Evolutionary conservation across 1,140 invertebrate genomes (phyloP).

Genomic region (Bombus terrestris): DNA sequence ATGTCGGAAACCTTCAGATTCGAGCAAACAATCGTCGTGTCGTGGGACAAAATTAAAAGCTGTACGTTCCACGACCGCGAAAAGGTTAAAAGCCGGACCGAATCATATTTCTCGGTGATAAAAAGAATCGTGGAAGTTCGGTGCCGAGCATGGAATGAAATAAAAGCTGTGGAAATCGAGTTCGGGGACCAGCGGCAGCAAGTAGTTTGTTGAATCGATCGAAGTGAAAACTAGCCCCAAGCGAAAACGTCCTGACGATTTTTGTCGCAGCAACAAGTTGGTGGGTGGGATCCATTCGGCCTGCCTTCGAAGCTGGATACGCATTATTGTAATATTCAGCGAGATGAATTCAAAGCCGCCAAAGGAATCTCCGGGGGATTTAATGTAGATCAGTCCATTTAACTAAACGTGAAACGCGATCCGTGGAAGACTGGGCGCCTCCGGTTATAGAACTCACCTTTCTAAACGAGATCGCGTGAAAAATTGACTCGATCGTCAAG

Average conservation of each 20-base stretch:
- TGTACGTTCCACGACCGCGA: background rate
- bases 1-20: background rate
- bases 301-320: constrained; percentile 55
- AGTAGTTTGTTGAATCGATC: constrained; percentile 68
- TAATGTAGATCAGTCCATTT: constrained; percentile 43
- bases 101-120: constrained; percentile 31
- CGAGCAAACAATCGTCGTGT: background rate
- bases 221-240: constrained; percentile 57
- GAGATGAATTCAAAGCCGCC: constrained; percentile 51
- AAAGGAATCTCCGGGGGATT: constrained; percentile 24
- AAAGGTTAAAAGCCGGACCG: constrained; percentile 2
- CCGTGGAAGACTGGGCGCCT: background rate
- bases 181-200: constrained; percentile 37
- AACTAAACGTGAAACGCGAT: constrained; percentile 34
- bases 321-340: constrained; percentile 67
- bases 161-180: constrained; percentile 62
- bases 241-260: constrained; percentile 67
- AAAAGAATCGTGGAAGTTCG: constrained; percentile 45
- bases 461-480: background rate
- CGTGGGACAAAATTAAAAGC: constrained; percentile 2
- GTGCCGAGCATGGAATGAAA: constrained; percentile 46
- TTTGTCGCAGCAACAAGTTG: constrained; percentile 74
- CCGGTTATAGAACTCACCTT: background rate
- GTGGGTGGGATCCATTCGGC: constrained; percentile 48
- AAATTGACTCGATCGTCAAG: background rate